phyloP scores from a whole-genome alignment of 2,113 vertebrate genomes.

The Butastur rufipennis region DNA sequence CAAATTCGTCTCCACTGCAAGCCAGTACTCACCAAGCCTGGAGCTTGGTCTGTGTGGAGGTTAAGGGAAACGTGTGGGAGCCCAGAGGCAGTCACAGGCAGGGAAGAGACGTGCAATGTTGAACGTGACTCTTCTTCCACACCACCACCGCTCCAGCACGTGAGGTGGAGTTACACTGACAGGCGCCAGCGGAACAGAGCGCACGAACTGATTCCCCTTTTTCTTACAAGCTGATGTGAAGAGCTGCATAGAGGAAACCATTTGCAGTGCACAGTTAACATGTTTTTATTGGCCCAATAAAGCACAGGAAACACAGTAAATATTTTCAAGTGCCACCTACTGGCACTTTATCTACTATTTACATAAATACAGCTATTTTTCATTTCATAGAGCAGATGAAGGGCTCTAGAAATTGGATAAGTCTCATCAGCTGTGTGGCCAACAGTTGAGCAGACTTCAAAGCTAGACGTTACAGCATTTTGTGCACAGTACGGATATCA shows the following conservation, averaged over 20 bases:
- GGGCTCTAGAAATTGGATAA: slow-evolving; percentile 14
- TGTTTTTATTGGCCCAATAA: background rate
- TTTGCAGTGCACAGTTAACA: background rate
- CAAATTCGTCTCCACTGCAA: background rate
- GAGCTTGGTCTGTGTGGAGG: background rate
- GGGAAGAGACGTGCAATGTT: background rate
- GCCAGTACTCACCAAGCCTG: background rate
- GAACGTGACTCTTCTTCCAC: fast-evolving
- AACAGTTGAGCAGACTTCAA: background rate
- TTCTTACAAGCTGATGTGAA: background rate
- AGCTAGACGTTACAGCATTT: background rate
- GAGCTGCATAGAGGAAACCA: background rate
- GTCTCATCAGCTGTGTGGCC: slow-evolving; percentile 9
- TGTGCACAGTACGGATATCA: background rate
- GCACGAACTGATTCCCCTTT: background rate
- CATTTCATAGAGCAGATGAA: slow-evolving; percentile 17
- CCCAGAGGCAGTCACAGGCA: background rate
- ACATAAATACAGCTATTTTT: slow-evolving; percentile 23
- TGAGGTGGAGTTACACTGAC: background rate
- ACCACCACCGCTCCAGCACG: background rate
- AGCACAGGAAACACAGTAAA: background rate
- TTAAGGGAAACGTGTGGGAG: background rate
- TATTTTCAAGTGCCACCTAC: slow-evolving; percentile 26
- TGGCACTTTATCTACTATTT: slow-evolving; percentile 10
- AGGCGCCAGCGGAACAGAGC: background rate